Base-by-base conservation (phyloP, 2,797 vertebrate genomes). In the Hipposideros larvatus region DNA sequence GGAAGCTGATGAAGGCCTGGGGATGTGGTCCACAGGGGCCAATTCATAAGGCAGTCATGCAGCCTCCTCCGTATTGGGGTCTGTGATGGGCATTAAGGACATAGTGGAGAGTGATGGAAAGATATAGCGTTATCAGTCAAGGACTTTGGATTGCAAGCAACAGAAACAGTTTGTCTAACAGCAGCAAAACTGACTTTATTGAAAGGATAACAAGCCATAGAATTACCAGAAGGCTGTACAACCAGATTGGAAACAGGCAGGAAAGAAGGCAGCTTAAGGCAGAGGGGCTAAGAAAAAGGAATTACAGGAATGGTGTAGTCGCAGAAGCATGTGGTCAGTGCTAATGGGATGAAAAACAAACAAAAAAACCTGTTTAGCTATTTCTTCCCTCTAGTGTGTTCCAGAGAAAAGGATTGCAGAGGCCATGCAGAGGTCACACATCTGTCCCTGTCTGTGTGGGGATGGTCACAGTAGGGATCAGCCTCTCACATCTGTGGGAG, bases 141-240 rank as follows among this genome's bases (percentile, higher is more conserved):
- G 77, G 70, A 28, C 9, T 1, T 91, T 65, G 21, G 70, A 61
- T 18, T 46, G 11, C 19, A 82, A 7, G 77, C 55, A 26, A 65
- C 70, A 91, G 77, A 87, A 90, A 91, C 34, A 83, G 83, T 78
- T 91, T 59, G 31, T 51, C 55, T 73, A 41, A 70, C 15, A 79
- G 82, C 34, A 77, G n/a, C 55, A 26, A 78, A 71, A 41, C 37
- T 53, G 41, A 26, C 34, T 28, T 61, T 85, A 68, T 7, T 66
- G 51, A 53, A 46, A 85, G 59, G 68, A 41, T 28, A 26, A 34
- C 1, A 43, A 70, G n/a, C 18, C 46, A 37, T 18, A 26, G 37
- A 80, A 78, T 53, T 16, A 19, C 2, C 78, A 83, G 92, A n/a
- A 57, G 53, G 4, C 19, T 78, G 46, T 28, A 66, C 48, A 78